phyloP scores from a whole-genome alignment of 2,888 invertebrate species.

The Sinopyrophorus schimmeli region DNA sequence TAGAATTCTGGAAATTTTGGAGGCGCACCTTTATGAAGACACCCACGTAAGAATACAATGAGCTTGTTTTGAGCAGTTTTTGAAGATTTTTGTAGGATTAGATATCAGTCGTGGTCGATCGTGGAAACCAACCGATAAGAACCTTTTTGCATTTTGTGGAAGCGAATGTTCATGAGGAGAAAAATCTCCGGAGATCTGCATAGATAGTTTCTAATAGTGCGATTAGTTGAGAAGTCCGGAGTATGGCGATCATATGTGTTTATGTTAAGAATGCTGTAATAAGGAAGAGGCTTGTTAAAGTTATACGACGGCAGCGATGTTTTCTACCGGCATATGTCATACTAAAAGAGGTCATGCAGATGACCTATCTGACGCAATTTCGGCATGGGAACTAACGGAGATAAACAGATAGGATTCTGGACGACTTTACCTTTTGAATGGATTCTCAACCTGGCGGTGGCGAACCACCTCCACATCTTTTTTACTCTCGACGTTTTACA shows the following conservation, averaged over 20 bases:
- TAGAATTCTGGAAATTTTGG: too few species aligned
- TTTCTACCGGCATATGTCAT: constrained; percentile 38
- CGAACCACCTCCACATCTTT: constrained; percentile 2
- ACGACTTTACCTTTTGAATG: constrained; percentile 3
- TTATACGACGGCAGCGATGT: constrained; percentile 40
- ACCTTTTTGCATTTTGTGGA: too few species aligned
- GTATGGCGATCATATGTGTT: constrained; percentile 48
- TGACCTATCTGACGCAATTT: constrained; percentile 43
- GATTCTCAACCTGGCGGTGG: neutral
- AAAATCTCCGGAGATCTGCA: constrained; percentile 47
- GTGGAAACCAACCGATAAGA: too few species aligned
- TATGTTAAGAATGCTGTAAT: constrained; percentile 50
- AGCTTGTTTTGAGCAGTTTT: too few species aligned
- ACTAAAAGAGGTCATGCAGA: constrained; percentile 39
- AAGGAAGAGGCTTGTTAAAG: constrained; percentile 52
- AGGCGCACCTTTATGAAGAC: too few species aligned
- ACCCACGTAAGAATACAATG: too few species aligned
- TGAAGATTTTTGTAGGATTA: too few species aligned
- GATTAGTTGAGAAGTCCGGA: constrained; percentile 34
- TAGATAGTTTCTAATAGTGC: constrained; percentile 48
- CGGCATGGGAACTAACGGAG: constrained; percentile 40
- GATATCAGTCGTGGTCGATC: too few species aligned
- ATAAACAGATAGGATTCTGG: constrained; percentile 13
- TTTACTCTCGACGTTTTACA: constrained; percentile 14
- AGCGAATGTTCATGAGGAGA: too few species aligned